Conservation (phyloP, 1,140 invertebrate genomes). For the Drosophila nannoptera region DNA sequence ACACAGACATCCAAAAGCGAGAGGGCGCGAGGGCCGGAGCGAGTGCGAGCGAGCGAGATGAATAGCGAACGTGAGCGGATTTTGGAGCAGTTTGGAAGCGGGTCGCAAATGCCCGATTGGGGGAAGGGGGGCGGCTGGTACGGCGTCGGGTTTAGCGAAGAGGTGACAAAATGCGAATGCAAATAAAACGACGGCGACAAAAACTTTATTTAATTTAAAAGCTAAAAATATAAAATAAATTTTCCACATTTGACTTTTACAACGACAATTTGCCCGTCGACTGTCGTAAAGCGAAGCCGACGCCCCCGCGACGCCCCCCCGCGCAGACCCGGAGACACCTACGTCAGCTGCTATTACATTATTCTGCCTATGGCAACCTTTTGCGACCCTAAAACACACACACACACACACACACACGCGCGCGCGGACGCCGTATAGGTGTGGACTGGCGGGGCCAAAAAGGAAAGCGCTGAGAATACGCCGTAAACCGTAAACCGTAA, state of each 20-base stretch:
- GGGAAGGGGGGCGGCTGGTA: background rate
- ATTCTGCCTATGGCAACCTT: slow-evolving; percentile 43
- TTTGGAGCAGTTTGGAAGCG: slow-evolving; percentile 29
- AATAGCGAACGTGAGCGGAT: slow-evolving; percentile 62
- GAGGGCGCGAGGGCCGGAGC: background rate
- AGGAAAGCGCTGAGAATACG: slow-evolving; percentile 3
- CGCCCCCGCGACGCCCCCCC: background rate
- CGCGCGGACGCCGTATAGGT: slow-evolving; percentile 7
- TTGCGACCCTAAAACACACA: slow-evolving; percentile 30
- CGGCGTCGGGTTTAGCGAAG: background rate
- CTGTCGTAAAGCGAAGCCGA: slow-evolving; percentile 57
- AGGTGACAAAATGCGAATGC: slow-evolving; percentile 70
- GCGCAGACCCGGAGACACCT: background rate
- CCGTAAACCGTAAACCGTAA: slow-evolving; percentile 63
- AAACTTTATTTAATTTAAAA: slow-evolving; percentile 76
- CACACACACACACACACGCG: slow-evolving; percentile 2
- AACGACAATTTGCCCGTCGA: slow-evolving; percentile 67
- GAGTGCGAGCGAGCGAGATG: background rate
- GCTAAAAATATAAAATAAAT: slow-evolving; percentile 74
- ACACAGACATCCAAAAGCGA: slow-evolving; percentile 30
- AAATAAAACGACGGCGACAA: slow-evolving; percentile 57
- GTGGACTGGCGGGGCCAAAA: background rate
- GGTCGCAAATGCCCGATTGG: background rate
- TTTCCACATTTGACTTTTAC: slow-evolving; percentile 75
- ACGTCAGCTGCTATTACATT: slow-evolving; percentile 2